Conservation (phyloP, 2,888 invertebrate genomes). For the Cosmia trapezina region DNA sequence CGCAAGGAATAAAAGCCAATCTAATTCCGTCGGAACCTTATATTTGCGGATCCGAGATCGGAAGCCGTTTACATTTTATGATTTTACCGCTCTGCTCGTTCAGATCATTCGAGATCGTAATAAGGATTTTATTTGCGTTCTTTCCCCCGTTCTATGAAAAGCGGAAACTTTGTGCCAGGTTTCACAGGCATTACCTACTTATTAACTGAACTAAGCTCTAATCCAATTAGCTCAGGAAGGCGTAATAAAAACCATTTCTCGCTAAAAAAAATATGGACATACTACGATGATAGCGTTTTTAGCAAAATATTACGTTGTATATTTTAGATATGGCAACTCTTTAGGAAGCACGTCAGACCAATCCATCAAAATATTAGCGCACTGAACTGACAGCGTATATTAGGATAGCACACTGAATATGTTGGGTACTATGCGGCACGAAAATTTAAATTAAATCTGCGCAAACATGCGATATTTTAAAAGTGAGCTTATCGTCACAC, state of each 20-base stretch:
- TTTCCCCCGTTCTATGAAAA: constrained; percentile 3
- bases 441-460: not conserved
- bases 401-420: constrained; percentile 32
- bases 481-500: not conserved
- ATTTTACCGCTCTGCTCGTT: constrained; percentile 57
- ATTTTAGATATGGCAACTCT: constrained; percentile 39
- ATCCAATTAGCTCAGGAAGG: constrained; percentile 53
- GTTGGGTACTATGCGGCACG: not conserved
- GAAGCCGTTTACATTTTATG: constrained; percentile 69
- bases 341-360: constrained; percentile 39
- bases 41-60: constrained; percentile 57
- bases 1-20: constrained; percentile 26
- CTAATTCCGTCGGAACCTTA: constrained; percentile 40
- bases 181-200: constrained; percentile 46
- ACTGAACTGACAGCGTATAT: constrained; percentile 41
- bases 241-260: constrained; percentile 22
- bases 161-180: constrained; percentile 4
- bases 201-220: constrained; percentile 55
- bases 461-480: not conserved
- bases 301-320: constrained; percentile 19
- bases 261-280: constrained; percentile 21
- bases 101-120: constrained; percentile 22
- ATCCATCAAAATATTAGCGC: constrained; percentile 65
- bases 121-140: constrained; percentile 41
- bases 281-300: constrained; percentile 25